A percentile compares a stretch with the other conserved stretches of the same genome.
These are phyloP conservation scores for Bradysia coprophila DNA, from an alignment of 1,140 invertebrate species.

Conservation along the genomic window DNA sequence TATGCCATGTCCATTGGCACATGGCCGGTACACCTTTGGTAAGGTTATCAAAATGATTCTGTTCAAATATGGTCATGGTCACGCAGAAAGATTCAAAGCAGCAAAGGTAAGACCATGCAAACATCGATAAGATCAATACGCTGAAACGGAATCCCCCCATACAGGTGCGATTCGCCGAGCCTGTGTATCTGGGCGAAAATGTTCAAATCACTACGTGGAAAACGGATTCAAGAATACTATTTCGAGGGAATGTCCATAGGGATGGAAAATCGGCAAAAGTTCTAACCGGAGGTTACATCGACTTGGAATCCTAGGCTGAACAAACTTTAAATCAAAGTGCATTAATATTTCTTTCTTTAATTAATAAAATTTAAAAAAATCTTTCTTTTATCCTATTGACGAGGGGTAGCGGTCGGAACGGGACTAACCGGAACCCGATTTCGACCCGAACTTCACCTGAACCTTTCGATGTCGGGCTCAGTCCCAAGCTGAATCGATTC, in stretches of 20 bases:
- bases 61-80: neutral
- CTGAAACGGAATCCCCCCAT: too few species aligned
- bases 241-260: neutral
- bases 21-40: neutral
- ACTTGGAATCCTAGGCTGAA: neutral
- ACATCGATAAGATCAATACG: too few species aligned
- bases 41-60: neutral
- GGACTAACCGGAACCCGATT: too few species aligned
- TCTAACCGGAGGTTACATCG: neutral
- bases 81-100: neutral
- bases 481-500: too few species aligned
- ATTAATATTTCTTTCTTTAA: too few species aligned
- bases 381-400: too few species aligned
- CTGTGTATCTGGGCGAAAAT: neutral
- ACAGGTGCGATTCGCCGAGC: neutral
- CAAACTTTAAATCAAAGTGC: too few species aligned
- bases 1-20: neutral
- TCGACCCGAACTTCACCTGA: too few species aligned
- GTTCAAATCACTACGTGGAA: neutral
- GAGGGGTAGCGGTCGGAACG: too few species aligned
- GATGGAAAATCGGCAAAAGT: neutral
- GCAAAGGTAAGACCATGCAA: too few species aligned
- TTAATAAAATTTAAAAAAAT: too few species aligned
- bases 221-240: neutral
- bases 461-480: too few species aligned